Evolutionary conservation across 1,140 invertebrate genomes (phyloP).

Genomic region (Maniola jurtina): DNA sequence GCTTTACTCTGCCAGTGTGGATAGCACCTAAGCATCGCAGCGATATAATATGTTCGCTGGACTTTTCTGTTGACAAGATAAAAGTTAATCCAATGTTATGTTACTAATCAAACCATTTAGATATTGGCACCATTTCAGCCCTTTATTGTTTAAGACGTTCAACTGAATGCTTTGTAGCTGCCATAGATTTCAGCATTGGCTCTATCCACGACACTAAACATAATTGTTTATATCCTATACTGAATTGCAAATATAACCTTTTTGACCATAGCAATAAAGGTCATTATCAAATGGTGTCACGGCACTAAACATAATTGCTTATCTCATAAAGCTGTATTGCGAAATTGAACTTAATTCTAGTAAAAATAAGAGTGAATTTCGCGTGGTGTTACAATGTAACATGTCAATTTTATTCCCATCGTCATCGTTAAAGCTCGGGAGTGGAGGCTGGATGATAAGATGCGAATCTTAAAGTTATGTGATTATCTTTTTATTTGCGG

Average conservation of each 20-base stretch:
- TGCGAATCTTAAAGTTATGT: constrained; percentile 19
- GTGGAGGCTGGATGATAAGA: constrained; percentile 34
- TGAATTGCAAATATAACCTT: neutral
- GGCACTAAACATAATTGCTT: neutral
- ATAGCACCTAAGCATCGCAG: too few species aligned
- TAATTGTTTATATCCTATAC: neutral
- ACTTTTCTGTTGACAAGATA: too few species aligned
- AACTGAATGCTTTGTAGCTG: neutral
- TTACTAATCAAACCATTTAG: neutral
- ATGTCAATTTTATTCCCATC: constrained; percentile 31
- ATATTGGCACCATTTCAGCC: constrained; percentile 2
- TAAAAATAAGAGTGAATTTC: neutral
- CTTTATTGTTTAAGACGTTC: neutral
- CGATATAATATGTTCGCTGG: too few species aligned
- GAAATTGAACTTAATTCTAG: neutral
- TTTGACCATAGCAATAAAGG: neutral
- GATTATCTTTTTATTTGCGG: constrained; percentile 8
- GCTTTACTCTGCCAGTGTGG: too few species aligned
- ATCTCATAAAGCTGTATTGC: neutral
- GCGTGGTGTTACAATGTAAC: constrained; percentile 4
- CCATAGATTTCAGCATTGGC: neutral
- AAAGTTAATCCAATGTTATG: neutral
- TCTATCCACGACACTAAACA: neutral
- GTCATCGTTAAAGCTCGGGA: constrained; percentile 33
- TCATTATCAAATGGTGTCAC: neutral